Base-by-base conservation (phyloP, 2,113 vertebrate species). In the Puntigrus tetrazona region DNA sequence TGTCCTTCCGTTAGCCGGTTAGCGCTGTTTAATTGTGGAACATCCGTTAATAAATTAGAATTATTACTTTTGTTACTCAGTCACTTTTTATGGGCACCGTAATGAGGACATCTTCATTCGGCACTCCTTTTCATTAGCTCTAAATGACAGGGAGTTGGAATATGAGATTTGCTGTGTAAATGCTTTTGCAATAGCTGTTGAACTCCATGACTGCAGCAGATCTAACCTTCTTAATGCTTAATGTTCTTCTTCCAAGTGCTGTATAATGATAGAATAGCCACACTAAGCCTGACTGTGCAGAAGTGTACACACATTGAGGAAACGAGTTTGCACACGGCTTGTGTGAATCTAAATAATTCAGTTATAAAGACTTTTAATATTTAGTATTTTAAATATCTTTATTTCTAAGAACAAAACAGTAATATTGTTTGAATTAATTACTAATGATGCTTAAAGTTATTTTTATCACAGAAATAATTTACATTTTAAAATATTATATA, bases 51-150 rank as follows among this genome's bases (percentile, higher is more conserved):
- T 82, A 55, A 86, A 87, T 72, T 14, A 29, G 13, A 61, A 80
- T 83, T 31, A 36, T 84, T 76, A 22, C 47, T 63, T 59, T 16
- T 81, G 31, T 82, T 81, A 78, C 59, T 79, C 72, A 70, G 82
- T 41, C 31, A 55, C 59, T 36, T 25, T 74, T 59, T 73, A 73
- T 43, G 70, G 43, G 38, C 9, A n/a, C 20, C 9, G 65, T 59
- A 82, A 85, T 87, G 47, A 86, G 18, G 27, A 67, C 79, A 85
- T 88, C 86, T 79, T 77, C 55, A 85, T 83, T 87, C 82, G 25
- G 36, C 25, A 22, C 45, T 69, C 20, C 22, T 75, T 22, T 57
- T 76, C 25, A 86, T 83, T 88, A 78, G 36, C 43, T 78, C 43
- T 75, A 72, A 50, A 57, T 55, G 47, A 25, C 25, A 47, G n/a